Evolutionary conservation across 2,113 vertebrate species (phyloP).

Genomic region (Corythaixoides concolor): DNA sequence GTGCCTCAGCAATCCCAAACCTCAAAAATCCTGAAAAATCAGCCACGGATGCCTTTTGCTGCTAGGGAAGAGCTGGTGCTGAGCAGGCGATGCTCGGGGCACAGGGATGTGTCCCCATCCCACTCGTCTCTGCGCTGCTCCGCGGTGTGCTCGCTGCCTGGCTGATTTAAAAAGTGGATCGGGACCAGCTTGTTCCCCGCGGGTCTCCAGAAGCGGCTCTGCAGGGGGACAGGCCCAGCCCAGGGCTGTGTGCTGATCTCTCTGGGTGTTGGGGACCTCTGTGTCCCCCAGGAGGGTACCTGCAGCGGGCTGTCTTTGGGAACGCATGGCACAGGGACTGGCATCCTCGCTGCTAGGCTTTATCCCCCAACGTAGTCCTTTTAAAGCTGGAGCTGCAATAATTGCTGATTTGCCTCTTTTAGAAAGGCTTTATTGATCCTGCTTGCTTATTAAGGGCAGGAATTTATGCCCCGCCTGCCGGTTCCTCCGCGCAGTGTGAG

Average conservation of each 20-base stretch:
- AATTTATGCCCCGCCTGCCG: background rate
- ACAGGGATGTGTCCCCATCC: background rate
- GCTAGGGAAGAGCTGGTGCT: background rate
- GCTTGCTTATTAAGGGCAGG: slow-evolving; percentile 25
- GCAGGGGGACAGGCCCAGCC: background rate
- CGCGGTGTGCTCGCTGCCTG: rapidly evolving
- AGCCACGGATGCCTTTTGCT: background rate
- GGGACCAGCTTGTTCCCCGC: background rate
- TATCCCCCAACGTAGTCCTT: background rate
- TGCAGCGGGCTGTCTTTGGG: background rate
- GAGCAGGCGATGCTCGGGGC: background rate
- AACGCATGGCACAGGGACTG: background rate
- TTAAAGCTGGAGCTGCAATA: background rate
- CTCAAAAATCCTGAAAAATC: background rate
- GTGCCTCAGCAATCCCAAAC: background rate
- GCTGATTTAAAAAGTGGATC: background rate
- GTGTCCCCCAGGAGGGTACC: background rate
- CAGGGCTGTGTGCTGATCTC: background rate
- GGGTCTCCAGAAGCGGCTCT: background rate
- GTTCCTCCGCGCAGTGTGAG: background rate
- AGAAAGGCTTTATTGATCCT: slow-evolving; percentile 12
- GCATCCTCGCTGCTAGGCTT: background rate
- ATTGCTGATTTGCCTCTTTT: background rate
- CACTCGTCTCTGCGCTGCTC: background rate
- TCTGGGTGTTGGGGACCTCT: rapidly evolving